Evolutionary conservation across 2,797 vertebrate species (phyloP).

Genomic region (Mormyrus proboscirostris): DNA sequence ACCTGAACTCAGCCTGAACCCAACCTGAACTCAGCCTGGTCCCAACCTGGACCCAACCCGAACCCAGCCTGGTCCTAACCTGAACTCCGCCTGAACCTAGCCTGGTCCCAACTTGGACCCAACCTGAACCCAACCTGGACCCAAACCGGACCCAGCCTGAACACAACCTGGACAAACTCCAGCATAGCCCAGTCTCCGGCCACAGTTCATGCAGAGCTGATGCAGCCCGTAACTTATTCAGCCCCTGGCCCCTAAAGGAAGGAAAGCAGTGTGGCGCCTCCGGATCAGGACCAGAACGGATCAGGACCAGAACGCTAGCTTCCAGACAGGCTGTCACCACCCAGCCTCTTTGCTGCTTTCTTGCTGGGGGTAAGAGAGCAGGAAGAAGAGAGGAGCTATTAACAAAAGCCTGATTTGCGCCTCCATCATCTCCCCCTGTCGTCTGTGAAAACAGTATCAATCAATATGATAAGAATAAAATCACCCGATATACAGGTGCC

Average conservation of each 20-base stretch:
- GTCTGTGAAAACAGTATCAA: neutral
- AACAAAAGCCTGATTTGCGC: neutral
- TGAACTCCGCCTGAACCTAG: neutral
- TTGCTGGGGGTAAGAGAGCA: neutral
- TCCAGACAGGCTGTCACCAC: neutral
- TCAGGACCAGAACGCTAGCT: neutral
- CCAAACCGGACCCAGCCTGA: neutral
- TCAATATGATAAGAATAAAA: neutral
- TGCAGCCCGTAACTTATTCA: neutral
- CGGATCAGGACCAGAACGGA: neutral
- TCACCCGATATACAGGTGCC: neutral
- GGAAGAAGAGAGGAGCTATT: neutral
- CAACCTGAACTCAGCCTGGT: neutral
- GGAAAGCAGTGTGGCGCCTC: neutral
- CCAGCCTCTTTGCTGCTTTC: neutral
- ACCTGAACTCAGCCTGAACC: neutral
- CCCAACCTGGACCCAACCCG: neutral
- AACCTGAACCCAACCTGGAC: neutral
- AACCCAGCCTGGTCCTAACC: too few relatives aligned
- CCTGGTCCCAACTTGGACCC: neutral
- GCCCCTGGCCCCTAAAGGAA: neutral
- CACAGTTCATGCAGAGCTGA: neutral
- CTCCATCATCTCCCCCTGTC: neutral
- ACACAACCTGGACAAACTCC: neutral
- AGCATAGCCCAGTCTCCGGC: neutral